Evolutionary conservation across 2,888 invertebrate genomes (phyloP).

Genomic region (Eurytoma adleriae): DNA sequence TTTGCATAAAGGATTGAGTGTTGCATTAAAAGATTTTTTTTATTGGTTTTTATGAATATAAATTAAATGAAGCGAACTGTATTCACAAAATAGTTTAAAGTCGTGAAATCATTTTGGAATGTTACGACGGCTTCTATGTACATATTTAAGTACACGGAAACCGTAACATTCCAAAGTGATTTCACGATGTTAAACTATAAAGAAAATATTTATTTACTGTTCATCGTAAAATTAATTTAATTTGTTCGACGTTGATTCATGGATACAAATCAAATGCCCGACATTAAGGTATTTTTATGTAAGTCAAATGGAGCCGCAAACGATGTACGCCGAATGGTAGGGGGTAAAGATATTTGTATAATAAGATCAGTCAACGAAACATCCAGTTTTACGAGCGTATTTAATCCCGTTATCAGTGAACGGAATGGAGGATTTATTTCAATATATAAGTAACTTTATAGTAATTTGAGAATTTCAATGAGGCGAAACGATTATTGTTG

Average conservation of each 20-base stretch:
- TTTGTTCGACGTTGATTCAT: not conserved
- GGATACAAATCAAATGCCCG: not conserved
- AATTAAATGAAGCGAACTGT: too few species aligned
- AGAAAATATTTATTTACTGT: not conserved
- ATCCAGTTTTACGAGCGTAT: conserved; percentile 19
- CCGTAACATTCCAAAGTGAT: too few species aligned
- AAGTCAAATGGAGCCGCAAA: not conserved
- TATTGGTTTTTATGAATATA: too few species aligned
- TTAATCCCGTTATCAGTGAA: conserved; percentile 2
- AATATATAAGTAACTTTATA: not conserved
- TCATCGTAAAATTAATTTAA: not conserved
- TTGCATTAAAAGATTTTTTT: too few species aligned
- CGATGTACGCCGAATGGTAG: not conserved
- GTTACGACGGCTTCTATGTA: too few species aligned
- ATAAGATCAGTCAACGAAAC: conserved; percentile 2
- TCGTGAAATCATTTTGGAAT: too few species aligned
- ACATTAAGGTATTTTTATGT: not conserved
- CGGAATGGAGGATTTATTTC: not conserved
- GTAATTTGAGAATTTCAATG: not conserved
- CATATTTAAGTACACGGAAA: too few species aligned
- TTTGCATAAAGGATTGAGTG: too few species aligned
- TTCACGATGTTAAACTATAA: too few species aligned
- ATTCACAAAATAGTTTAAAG: too few species aligned
- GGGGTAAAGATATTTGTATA: not conserved
- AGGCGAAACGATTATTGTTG: not conserved